Percentiles rank a stretch among this genome's conserved stretches.
Evolutionary conservation across 2,888 invertebrate species (phyloP).

Genomic region (Diplazon laetatorius): DNA sequence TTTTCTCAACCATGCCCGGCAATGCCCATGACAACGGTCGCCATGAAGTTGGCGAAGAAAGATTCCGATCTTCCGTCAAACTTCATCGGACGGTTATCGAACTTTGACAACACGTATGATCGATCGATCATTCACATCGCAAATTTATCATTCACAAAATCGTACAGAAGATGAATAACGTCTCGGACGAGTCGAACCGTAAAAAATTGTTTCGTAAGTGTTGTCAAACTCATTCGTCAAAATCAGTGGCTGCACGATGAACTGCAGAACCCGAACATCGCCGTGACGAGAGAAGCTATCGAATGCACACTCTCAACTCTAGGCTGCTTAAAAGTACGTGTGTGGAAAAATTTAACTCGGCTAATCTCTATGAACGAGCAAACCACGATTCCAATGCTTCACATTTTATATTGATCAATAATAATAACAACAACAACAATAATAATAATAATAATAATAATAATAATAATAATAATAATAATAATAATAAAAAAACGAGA

Average conservation of each 20-base stretch:
- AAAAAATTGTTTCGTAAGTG: slow-evolving; percentile 70
- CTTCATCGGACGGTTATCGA: slow-evolving; percentile 53
- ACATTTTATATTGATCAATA: too few species aligned
- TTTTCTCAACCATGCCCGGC: too few species aligned
- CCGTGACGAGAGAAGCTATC: slow-evolving; percentile 58
- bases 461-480: too few species aligned
- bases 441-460: too few species aligned
- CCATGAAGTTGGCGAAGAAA: slow-evolving; percentile 28
- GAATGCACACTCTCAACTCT: slow-evolving; percentile 60
- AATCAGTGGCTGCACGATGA: slow-evolving; percentile 67
- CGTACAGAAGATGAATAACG: slow-evolving; percentile 20
- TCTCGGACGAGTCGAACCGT: slow-evolving; percentile 32
- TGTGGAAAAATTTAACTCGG: too few species aligned
- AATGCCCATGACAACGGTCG: not conserved
- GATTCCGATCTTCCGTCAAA: slow-evolving; percentile 52
- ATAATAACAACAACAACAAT: too few species aligned
- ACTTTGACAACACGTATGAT: slow-evolving; percentile 55
- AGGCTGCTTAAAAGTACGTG: slow-evolving; percentile 72
- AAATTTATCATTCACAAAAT: slow-evolving; percentile 24
- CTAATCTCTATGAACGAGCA: too few species aligned
- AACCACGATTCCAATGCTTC: too few species aligned
- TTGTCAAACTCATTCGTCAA: slow-evolving; percentile 63
- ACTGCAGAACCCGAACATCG: slow-evolving; percentile 59
- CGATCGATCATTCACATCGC: slow-evolving; percentile 50
- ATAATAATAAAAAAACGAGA: too few species aligned